A percentile compares a stretch with the other conserved stretches of the same genome.
phyloP scores from a whole-genome alignment of 2,888 invertebrate species.

The Drosophila mercatorum region DNA sequence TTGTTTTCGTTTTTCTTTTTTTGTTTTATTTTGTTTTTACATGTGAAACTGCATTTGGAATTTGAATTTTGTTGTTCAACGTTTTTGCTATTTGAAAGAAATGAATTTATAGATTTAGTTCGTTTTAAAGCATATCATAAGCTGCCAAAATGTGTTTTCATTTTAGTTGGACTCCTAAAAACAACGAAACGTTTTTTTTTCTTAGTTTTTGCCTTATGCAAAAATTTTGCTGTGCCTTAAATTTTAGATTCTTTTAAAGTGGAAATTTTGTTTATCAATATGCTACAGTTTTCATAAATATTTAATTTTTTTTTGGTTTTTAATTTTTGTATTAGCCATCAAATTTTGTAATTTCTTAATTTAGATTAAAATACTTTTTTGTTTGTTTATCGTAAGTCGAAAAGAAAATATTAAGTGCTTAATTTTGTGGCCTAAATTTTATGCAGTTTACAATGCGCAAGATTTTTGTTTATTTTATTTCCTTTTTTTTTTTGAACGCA shows the following conservation, averaged over 20 bases:
- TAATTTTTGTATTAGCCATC: slow-evolving; percentile 21
- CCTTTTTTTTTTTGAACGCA: slow-evolving; percentile 41
- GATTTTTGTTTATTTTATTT: slow-evolving; percentile 1
- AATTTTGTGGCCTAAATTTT: slow-evolving; percentile 63
- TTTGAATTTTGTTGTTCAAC: slow-evolving; percentile 52
- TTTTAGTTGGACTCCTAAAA: slow-evolving; percentile 81
- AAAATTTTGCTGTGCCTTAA: slow-evolving; percentile 73
- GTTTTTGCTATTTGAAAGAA: slow-evolving; percentile 50
- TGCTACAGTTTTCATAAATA: slow-evolving; percentile 50
- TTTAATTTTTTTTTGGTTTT: slow-evolving; percentile 25
- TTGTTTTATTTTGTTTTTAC: slow-evolving; percentile 52
- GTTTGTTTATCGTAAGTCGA: slow-evolving; percentile 26
- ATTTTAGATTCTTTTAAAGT: slow-evolving; percentile 60
- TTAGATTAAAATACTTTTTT: slow-evolving; percentile 40
- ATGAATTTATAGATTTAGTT: slow-evolving; percentile 15
- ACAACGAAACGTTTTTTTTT: slow-evolving; percentile 77
- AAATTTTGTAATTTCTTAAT: slow-evolving; percentile 50
- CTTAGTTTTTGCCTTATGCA: slow-evolving; percentile 30
- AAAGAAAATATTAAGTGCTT: slow-evolving; percentile 50
- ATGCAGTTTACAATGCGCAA: slow-evolving; percentile 73
- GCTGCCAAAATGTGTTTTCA: slow-evolving; percentile 60
- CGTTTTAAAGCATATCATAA: slow-evolving; percentile 59
- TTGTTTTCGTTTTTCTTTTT: slow-evolving; percentile 44
- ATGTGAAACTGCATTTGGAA: slow-evolving; percentile 57
- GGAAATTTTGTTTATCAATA: slow-evolving; percentile 57